Evolutionary conservation across 1,140 invertebrate species (phyloP).

Genomic region (Battus philenor): DNA sequence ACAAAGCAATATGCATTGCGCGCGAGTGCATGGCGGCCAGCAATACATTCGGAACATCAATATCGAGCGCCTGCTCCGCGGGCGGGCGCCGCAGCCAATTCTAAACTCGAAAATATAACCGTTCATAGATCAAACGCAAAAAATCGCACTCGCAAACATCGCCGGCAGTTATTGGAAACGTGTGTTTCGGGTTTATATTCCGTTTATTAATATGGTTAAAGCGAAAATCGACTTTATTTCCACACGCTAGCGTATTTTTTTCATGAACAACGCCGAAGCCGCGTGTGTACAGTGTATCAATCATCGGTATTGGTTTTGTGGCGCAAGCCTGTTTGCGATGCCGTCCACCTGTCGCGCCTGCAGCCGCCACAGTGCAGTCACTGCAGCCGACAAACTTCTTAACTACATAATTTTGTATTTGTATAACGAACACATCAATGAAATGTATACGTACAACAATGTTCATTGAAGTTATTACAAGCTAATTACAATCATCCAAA

Average conservation of each 20-base stretch:
- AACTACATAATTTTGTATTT: too few species aligned
- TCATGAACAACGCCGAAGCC: too few species aligned
- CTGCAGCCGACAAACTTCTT: background rate
- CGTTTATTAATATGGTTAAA: too few species aligned
- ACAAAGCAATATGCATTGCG: too few species aligned
- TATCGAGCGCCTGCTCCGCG: background rate
- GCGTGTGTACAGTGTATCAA: background rate
- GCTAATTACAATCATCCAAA: too few species aligned
- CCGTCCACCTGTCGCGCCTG: constrained; percentile 6
- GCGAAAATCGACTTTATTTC: too few species aligned
- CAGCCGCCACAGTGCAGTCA: constrained; percentile 1
- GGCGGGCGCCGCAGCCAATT: background rate
- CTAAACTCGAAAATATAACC: background rate
- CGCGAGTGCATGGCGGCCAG: too few species aligned
- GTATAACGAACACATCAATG: too few species aligned
- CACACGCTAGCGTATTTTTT: too few species aligned
- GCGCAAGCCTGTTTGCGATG: background rate
- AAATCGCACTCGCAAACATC: background rate
- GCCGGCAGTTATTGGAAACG: background rate
- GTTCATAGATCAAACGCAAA: background rate
- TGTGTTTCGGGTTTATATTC: too few species aligned
- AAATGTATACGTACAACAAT: too few species aligned
- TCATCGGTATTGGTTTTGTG: background rate
- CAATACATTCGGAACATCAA: background rate
- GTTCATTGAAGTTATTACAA: too few species aligned